Conservation (phyloP, 2,888 invertebrate species). For the Tromatobia lineatoria region DNA sequence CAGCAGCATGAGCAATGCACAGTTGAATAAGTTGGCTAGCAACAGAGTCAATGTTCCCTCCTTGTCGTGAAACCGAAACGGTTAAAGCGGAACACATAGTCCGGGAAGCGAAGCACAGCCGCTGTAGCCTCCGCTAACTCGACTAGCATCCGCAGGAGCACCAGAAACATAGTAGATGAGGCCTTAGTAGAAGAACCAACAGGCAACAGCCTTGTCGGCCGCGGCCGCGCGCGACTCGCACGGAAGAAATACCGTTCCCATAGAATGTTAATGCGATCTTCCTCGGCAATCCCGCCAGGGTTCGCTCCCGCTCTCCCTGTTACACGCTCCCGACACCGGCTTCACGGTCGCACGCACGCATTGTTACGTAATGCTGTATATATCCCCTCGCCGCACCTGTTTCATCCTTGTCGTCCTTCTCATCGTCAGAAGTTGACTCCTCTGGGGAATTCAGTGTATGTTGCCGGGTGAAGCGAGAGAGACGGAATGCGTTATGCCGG, state of each 20-base stretch:
- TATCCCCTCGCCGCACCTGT: conserved; percentile 40
- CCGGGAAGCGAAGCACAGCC: neutral
- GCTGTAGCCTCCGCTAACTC: neutral
- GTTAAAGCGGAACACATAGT: conserved; percentile 14
- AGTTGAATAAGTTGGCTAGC: conserved; percentile 13
- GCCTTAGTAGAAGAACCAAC: conserved; percentile 69
- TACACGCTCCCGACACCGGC: conserved; percentile 62
- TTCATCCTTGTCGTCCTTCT: conserved; percentile 44
- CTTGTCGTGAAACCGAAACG: neutral
- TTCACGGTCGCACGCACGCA: conserved; percentile 72
- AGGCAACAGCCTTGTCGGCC: conserved; percentile 76
- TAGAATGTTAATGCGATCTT: conserved; percentile 84
- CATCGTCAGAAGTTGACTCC: conserved; percentile 13
- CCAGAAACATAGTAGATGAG: conserved; percentile 28
- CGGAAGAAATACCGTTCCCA: conserved; percentile 83
- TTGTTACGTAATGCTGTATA: conserved; percentile 78
- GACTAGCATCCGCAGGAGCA: conserved; percentile 9
- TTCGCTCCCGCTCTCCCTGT: conserved; percentile 63
- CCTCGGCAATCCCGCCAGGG: conserved; percentile 70
- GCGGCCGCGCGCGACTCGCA: conserved; percentile 74
- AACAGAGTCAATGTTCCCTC: neutral
- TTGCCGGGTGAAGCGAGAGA: neutral
- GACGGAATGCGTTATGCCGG: conserved; percentile 20
- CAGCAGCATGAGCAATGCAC: neutral
- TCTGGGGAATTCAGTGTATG: neutral